A percentile compares a stretch with the other conserved stretches of the same genome.
Conservation (phyloP, 2,113 vertebrate genomes). For the Corythoichthys haematopterus region DNA sequence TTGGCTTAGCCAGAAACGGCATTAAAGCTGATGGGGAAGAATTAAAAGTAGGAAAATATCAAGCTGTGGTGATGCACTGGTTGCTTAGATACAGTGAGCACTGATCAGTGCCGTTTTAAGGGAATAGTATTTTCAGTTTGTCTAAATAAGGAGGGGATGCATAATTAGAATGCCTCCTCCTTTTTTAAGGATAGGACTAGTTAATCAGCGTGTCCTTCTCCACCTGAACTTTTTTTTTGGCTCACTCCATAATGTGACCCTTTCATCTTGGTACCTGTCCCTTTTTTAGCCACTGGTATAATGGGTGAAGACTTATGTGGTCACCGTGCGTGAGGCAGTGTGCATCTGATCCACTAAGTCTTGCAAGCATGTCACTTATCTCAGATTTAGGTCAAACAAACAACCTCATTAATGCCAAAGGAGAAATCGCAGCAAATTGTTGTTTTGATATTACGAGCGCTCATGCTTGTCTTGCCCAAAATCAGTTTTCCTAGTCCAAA, state of each 20-base stretch:
- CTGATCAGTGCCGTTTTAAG: neutral
- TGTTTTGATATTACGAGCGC: neutral
- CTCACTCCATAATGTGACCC: neutral
- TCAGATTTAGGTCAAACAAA: constrained; percentile 20
- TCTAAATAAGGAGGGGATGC: neutral
- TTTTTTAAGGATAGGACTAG: neutral
- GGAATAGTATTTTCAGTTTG: neutral
- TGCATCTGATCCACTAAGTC: neutral
- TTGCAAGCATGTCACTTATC: neutral
- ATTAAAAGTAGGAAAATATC: neutral
- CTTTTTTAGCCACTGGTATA: neutral
- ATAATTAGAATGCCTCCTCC: neutral
- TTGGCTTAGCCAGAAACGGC: neutral
- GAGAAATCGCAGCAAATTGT: neutral
- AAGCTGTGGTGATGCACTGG: neutral
- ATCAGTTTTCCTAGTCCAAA: too few relatives aligned
- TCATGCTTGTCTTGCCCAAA: neutral
- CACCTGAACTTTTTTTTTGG: neutral
- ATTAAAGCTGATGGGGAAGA: neutral
- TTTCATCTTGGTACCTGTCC: neutral
- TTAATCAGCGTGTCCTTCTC: neutral
- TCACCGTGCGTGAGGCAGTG: neutral
- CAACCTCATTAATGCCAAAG: neutral
- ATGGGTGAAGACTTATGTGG: neutral
- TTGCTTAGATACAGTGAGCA: constrained; percentile 1